Base-by-base conservation (phyloP, 2,797 vertebrate species). In the Denticeps clupeoides region DNA sequence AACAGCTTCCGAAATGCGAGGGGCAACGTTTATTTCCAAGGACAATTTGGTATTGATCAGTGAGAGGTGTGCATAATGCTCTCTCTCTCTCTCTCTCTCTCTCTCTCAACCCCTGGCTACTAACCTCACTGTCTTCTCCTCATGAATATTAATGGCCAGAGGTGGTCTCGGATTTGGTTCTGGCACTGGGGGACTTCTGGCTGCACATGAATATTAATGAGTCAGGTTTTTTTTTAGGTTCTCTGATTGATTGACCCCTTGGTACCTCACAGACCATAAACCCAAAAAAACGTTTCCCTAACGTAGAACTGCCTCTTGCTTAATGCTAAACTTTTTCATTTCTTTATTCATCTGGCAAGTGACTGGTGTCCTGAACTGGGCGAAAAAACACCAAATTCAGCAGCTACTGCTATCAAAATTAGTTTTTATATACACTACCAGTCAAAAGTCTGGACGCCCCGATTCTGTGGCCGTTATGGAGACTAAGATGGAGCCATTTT, bases 11-110 rank as follows among this genome's bases (percentile, higher is more conserved):
- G 73, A 79, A 82, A 82, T 80, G 71, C 81, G 74, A 65, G 55
- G 65, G 60, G 64, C 67, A 70, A 65, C 75, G 75, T 84, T 81
- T 78, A 80, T 73, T 80, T 81, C 75, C 67, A 75, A 80, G 79
- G 80, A 81, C 79, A 79, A 77, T 77, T 72, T 53, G 51, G 66
- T 77, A 82, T 82, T 76, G 81, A 84, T 84, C 78, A 58, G 47
- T 41, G 44, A 55, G 69, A 70, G 68, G 58, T 56, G 69, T 59
- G 61, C 72, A 71, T 69, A 70, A 78, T 69, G 67, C 35, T 21
- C 10, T 16, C 41, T 23, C 32, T 43, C 23, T 31, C 12, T 8
- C 15, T 22, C 4, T 27, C 18, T 22, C 4, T 35, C 24, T 25
- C 29, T 6, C 5, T 47, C 8, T 25, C 8, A 19, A 33, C 21